Percentiles rank a stretch among this genome's conserved stretches.
Evolutionary conservation across 35 echinoderm and acorn worm species (phyloP).

Genomic region (Hemicentrotus pulcherrimus): DNA sequence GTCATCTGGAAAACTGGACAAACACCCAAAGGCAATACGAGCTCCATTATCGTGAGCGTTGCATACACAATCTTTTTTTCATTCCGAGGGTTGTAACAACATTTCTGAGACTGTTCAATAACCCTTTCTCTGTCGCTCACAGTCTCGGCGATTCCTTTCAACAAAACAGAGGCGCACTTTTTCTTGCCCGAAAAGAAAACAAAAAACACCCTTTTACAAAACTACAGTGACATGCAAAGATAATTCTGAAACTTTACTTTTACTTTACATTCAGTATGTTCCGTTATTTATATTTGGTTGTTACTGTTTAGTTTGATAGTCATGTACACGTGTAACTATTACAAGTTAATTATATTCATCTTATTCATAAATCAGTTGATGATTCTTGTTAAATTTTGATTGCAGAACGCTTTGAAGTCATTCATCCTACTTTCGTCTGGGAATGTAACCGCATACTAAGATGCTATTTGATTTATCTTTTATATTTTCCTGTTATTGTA

Average conservation of each 20-base stretch:
- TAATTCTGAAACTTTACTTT: not conserved
- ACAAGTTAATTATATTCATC: no score
- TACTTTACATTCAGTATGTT: not conserved
- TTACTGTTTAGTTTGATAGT: no score
- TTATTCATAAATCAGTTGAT: no score
- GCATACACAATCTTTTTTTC: slow-evolving; percentile 9
- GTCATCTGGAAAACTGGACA: not conserved
- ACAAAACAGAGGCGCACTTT: not conserved
- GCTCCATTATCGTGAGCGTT: not conserved
- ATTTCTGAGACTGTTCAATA: slow-evolving; percentile 1
- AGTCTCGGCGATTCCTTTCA: not conserved
- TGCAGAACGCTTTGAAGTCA: no score
- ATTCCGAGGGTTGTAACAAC: not conserved
- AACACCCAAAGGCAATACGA: not conserved
- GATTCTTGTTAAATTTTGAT: no score
- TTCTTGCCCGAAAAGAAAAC: not conserved
- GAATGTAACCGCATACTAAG: no score
- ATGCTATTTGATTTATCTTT: no score
- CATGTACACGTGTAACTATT: no score
- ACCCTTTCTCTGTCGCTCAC: not conserved
- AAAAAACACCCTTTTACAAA: not conserved
- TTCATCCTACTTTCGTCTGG: no score
- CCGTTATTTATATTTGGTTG: no score
- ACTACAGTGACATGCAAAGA: not conserved
- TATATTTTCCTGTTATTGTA: no score